These are phyloP conservation scores for Zaprionus bogoriensis DNA, from an alignment of 2,888 invertebrate genomes.

Conservation along the genomic window DNA sequence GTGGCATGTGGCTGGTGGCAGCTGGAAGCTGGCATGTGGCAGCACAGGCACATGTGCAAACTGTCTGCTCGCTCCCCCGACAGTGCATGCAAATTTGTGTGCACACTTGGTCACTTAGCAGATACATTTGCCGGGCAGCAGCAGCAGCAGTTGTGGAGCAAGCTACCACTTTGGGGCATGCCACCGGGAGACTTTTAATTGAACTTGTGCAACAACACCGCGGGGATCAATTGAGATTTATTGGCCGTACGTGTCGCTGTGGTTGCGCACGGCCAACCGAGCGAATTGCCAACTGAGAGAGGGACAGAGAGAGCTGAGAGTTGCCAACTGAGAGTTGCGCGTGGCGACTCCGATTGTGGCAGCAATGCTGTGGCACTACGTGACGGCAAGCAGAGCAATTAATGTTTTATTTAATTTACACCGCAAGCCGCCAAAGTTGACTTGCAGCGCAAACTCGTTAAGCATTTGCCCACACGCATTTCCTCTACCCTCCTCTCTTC, in stretches of 20 bases:
- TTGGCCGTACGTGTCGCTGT: constrained; percentile 66
- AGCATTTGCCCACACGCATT: constrained; percentile 13
- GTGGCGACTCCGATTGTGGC: constrained; percentile 9
- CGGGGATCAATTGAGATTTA: constrained; percentile 79
- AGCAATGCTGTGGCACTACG: constrained; percentile 25
- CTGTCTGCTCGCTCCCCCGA: constrained; percentile 27
- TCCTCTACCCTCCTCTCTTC: neutral
- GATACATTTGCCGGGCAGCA: constrained; percentile 35
- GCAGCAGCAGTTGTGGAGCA: neutral
- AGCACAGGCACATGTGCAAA: constrained; percentile 1
- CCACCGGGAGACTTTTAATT: constrained; percentile 63
- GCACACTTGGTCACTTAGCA: constrained; percentile 54
- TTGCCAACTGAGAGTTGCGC: neutral
- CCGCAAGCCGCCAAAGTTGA: constrained; percentile 18
- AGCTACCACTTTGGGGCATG: constrained; percentile 29
- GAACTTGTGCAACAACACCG: constrained; percentile 73
- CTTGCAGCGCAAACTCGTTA: constrained; percentile 47
- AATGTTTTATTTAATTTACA: constrained; percentile 66
- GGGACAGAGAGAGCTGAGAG: no score
- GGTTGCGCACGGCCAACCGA: constrained; percentile 26
- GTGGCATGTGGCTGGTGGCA: constrained; percentile 4
- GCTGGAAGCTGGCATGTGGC: constrained; percentile 13
- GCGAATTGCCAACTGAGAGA: neutral
- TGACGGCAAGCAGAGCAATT: constrained; percentile 57
- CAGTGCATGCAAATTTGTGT: constrained; percentile 39